Percentiles rank a stretch among this genome's conserved stretches.
Evolutionary conservation across 2,113 vertebrate species (phyloP).

Genomic region (Antigone vipio): DNA sequence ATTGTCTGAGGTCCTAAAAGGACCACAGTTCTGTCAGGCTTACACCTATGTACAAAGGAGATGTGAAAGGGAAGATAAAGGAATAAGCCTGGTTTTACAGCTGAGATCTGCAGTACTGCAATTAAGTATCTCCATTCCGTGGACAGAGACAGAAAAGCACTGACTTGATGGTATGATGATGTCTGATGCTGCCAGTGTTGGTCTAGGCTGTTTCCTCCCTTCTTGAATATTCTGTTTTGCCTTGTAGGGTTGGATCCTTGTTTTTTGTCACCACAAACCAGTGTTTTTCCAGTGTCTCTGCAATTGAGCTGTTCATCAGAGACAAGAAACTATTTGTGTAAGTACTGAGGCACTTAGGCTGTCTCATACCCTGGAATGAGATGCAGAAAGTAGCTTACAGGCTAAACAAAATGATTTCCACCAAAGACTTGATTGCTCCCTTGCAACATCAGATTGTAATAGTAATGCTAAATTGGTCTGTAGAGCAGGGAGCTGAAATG

Average conservation of each 20-base stretch:
- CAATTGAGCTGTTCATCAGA: constrained; percentile 67
- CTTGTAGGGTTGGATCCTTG: constrained; percentile 67
- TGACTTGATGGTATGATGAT: background rate
- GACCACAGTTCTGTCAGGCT: background rate
- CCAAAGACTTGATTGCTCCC: background rate
- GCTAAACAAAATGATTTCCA: background rate
- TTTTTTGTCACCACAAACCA: constrained; percentile 73
- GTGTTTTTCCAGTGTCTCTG: constrained; percentile 69
- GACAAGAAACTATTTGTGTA: constrained; percentile 74
- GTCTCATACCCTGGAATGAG: background rate
- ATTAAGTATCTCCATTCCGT: background rate
- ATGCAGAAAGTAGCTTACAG: background rate
- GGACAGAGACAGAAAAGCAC: background rate
- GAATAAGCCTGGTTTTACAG: background rate
- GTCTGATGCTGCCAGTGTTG: background rate
- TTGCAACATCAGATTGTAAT: background rate
- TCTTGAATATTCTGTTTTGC: background rate
- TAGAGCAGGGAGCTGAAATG: background rate
- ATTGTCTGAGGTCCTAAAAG: background rate
- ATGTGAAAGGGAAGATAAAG: background rate
- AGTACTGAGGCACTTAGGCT: constrained; percentile 11
- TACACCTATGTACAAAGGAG: background rate
- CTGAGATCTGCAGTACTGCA: background rate
- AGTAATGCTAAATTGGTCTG: background rate
- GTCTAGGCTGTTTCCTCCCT: background rate